Base-by-base conservation (phyloP, 2,113 vertebrate genomes). In the Porphyrio hochstetteri region DNA sequence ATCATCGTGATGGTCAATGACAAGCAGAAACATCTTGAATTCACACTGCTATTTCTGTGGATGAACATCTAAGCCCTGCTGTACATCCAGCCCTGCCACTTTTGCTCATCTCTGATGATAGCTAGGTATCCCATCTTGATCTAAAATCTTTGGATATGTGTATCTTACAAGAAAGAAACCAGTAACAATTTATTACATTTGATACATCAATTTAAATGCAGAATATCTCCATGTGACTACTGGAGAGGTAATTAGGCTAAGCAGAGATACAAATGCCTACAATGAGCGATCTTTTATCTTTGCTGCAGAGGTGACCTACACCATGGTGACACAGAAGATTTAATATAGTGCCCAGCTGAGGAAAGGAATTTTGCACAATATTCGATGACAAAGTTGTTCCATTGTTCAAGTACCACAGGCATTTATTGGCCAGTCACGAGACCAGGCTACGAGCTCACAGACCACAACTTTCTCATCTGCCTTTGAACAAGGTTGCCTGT, bases 371-470 rank as follows among this genome's bases (percentile, higher is more conserved):
- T 89, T 92, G 57, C 93, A 92, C 86, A 77, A 69, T 95, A 96
- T 96, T 95, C 72, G 80, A 72, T 97, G 95, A 92, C 92, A 86
- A 76, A 72, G 40, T 72, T 96, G 91, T 93, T 94, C 95, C 80
- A 95, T 95, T 95, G 95, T 95, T 86, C 24, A 89, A 91, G 92
- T 61, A 91, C 69, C 93, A 79, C 6, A 46, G 65, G 77, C 61
- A 33, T 91, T 91, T 90, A 76, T 91, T 79, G 72, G 72, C 36
- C 25, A 69, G 86, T 93, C 86, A 91, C 3, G 1, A 91, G 93
- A 31, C 48, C 33, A 21, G 82, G 60, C 50, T 52, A 68, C 27
- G 0, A 86, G 71, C 74, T 92, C 65, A 48, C 1, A 44, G 57
- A 3, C 55, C 70, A 50, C 50, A 86, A 68, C 72, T 69, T 87